Conservation (phyloP, 2,797 vertebrate species). For the Taeniopygia guttata region DNA sequence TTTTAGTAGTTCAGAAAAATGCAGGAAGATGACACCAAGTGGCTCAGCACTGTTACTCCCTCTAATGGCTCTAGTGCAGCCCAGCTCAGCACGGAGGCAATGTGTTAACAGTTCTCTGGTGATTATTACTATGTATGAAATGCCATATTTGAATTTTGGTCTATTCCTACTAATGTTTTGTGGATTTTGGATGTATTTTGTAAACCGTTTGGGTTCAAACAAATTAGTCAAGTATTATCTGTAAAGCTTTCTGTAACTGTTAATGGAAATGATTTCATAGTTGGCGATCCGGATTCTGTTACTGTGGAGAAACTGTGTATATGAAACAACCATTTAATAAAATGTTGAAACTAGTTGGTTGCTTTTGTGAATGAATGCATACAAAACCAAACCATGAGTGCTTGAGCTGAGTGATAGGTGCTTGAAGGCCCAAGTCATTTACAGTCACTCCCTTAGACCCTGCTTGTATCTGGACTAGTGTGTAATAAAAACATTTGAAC, state of each 20-base stretch:
- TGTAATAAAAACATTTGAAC: slow-evolving; percentile 14
- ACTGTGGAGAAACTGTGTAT: slow-evolving; percentile 78
- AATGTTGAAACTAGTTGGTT: slow-evolving; percentile 83
- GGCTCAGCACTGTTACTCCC: slow-evolving; percentile 56
- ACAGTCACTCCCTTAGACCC: slow-evolving; percentile 75
- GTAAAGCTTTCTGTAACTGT: slow-evolving; percentile 80
- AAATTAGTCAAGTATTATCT: slow-evolving; percentile 78
- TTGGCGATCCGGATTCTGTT: slow-evolving; percentile 70
- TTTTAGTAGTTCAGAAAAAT: slow-evolving; percentile 12
- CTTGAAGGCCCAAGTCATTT: slow-evolving; percentile 62
- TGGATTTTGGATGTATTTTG: slow-evolving; percentile 69
- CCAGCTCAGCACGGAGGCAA: slow-evolving; percentile 54
- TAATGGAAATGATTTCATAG: slow-evolving; percentile 59
- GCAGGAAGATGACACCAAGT: slow-evolving; percentile 22
- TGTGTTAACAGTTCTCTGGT: slow-evolving; percentile 64
- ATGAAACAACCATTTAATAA: slow-evolving; percentile 79
- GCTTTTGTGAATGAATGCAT: slow-evolving; percentile 81
- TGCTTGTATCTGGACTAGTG: slow-evolving; percentile 75
- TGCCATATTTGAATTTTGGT: slow-evolving; percentile 75
- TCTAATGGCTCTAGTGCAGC: slow-evolving; percentile 45
- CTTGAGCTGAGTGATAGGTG: slow-evolving; percentile 71
- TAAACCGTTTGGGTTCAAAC: slow-evolving; percentile 83
- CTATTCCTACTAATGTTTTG: slow-evolving; percentile 77
- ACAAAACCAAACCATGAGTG: slow-evolving; percentile 65
- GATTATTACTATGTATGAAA: slow-evolving; percentile 69